Evolutionary conservation across 1,140 invertebrate species (phyloP), one percentile per base, ranked within the genome.

Genomic region (Aphidius ervi): DNA sequence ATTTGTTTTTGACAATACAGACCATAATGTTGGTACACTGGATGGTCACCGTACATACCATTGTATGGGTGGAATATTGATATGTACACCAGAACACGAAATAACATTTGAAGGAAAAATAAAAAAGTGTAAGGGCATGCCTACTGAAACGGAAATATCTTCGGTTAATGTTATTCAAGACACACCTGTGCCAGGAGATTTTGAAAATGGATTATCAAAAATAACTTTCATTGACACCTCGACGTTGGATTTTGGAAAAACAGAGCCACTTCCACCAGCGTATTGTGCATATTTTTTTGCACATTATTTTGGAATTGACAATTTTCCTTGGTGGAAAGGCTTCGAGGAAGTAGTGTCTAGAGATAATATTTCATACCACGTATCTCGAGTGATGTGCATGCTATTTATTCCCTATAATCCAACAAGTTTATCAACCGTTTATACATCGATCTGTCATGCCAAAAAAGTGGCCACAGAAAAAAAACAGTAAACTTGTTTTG

Each of bases 1-100:
- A 63, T 74, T 70, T 56, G 65, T 71, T 56, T 70, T 64, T 56
- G 72, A 75, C 61, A 67, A 65, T 53, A 39, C 54, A 8, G 60
- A 59, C 20, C 52, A 53, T 49, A 58, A 62, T 40, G 43, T 56
- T 8, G n/a, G 41, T 10, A 62, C 48, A 10, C 23, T 70, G 20
- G 63, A 67, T 63, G 65, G 70, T 10, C 9, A 57, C 10, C 46
- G 42, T 49, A 70, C 64, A 53, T 67, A 67, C 41, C 68, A 67
- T 60, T 45, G 23, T 9, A 63, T 69, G 61, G 66, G 67, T 42
- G 61, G 61, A 39, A 65, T 65, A 43, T 23, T 9, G 2, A 42
- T 39, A n/a, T 31, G 43, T n/a, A 43, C 58, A n/a, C 58, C 48
- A 39, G 31, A 9, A n/a, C 16, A 7, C 37, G 55, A n/a, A n/a